Evolutionary conservation across 2,797 vertebrate species (phyloP), one percentile per base, ranked within the genome.

Genomic region (Enteromius treurensis): DNA sequence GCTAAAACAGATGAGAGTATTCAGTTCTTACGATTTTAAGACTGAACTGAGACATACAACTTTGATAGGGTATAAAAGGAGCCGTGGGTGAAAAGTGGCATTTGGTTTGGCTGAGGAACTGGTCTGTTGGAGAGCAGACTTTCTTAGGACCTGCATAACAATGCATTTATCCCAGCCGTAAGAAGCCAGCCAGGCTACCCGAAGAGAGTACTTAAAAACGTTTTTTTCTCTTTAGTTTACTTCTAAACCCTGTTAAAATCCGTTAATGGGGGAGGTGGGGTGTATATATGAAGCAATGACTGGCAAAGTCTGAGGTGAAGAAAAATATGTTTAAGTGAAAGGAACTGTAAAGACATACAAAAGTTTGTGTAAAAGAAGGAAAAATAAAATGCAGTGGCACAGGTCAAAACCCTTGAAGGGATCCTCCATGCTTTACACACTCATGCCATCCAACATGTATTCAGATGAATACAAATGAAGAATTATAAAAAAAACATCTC

Each of bases 1-100:
- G n/a, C 19, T 58, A 17, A 55, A 77, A 51, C 53, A 70, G 42
- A 85, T n/a, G 19, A 65, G 13, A 77, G 32, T 34, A n/a, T 34
- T 29, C 0, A 68, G 29, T 53, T 34, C 21, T 70, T 55, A 42
- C 32, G 45, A 26, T 45, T 60, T 70, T 71, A 60, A 29, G 8
- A 29, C 45, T 19, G 17, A 45, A 32, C 19, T 15, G 26, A 62
- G 68, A 60, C 40, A 17, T 17, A 45, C 26, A 69, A 14, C n/a
- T 3, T 60, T 5, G 26, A 26, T 26, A 26, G 26, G 26, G 26
- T 26, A 26, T 26, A 26, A 26, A 26, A 26, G 26, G 26, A 26
- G 26, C 26, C 26, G 26, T 26, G 26, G 26, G 26, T 26, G 34
- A 5, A 5, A 37, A 37, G 34, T 37, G 32, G 32, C 32, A 34